Base-by-base conservation (phyloP, 2,113 vertebrate genomes). In the Hemiscyllium ocellatum region DNA sequence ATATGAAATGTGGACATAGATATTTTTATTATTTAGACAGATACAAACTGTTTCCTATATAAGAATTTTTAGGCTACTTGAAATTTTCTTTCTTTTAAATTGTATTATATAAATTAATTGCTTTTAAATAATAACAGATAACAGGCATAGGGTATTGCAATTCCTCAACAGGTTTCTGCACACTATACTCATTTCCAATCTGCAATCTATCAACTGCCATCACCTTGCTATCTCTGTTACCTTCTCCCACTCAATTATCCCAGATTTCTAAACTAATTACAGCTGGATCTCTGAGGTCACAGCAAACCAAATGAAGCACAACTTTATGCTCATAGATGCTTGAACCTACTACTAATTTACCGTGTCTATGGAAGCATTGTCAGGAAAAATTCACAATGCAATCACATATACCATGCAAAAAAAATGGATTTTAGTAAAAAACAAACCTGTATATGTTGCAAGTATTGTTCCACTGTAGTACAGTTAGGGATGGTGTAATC, bases 401-500 rank as follows among this genome's bases (percentile, higher is more conserved):
- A 22, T 26, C 26, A 80, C 78, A 80, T n/a, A 80, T 29, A 37
- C 19, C 37, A 78, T n/a, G 12, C 78, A 56, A 56, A 20, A 65
- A 65, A n/a, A n/a, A 65, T 2, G 12, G 22, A 12, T 33, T 70
- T 72, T 72, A 50, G 56, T n/a, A 15, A n/a, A 87, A 95, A 95
- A 97, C 98, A 96, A 95, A 99, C 99, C 98, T 99, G 98, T 95
- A 99, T 98, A 94, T 99, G 98, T 0, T 98, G 98, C 95, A 99
- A 97, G 90, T 98, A 99, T 93, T 98, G 98, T 42, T 99, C 99
- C 95, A 98, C 97, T 0, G 2, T 95, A 96, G 96, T 97, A 96
- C 98, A 98, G 96, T 97, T 98, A 0, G 99, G 99, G 97, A 99
- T 98, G 96, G 78, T 97, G 96, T 99, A 99, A 96, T 98, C 98